Conservation (phyloP, 1,140 invertebrate species). For the Tetramorium alpestre region DNA sequence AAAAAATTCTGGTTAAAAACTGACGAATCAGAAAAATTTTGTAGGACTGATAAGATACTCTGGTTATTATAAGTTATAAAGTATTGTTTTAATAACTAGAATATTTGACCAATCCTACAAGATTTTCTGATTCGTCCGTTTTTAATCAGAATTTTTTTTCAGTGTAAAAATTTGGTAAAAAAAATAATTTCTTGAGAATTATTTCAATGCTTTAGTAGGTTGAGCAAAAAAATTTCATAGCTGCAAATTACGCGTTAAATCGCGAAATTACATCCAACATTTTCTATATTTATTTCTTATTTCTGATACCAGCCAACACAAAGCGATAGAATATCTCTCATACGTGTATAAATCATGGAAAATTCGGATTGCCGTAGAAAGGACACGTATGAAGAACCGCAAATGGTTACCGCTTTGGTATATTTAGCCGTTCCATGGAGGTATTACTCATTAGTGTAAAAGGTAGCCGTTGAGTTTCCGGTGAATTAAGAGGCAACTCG, state of each 20-base stretch:
- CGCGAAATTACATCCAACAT: neutral
- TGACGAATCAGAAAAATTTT: no score
- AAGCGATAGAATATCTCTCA: conserved; percentile 26
- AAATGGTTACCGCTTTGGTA: conserved; percentile 23
- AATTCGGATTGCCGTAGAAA: conserved; percentile 11
- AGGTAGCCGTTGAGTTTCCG: neutral
- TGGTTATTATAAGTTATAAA: no score
- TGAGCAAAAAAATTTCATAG: neutral
- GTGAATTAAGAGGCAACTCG: conserved; percentile 39
- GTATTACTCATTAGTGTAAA: conserved; percentile 53
- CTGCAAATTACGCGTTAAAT: neutral
- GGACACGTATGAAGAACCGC: neutral
- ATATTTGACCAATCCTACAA: no score
- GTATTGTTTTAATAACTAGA: no score
- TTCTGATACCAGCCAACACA: neutral
- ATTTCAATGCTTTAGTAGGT: neutral
- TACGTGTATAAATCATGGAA: neutral
- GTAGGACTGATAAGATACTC: no score
- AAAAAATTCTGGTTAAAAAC: no score
- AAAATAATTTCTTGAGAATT: neutral
- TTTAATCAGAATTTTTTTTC: no score
- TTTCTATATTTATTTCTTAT: conserved; percentile 1
- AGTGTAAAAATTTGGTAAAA: no score
- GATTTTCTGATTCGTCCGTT: no score
- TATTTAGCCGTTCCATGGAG: neutral